These are phyloP conservation scores for Trissonchulus latispiculum DNA, from an alignment of 2,888 invertebrate genomes.

Conservation along the genomic window DNA sequence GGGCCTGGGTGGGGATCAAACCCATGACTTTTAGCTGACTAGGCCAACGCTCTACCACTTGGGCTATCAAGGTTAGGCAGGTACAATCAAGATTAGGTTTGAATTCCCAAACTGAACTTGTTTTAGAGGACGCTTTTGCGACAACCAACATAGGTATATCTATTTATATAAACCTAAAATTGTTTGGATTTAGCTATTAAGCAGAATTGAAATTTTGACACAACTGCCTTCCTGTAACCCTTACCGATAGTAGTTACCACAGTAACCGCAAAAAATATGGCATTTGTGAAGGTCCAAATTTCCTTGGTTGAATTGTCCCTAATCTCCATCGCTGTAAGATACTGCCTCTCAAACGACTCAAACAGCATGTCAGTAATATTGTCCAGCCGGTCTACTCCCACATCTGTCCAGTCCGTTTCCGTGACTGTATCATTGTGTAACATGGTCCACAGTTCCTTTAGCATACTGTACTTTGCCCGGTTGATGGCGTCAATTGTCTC, in stretches of 20 bases:
- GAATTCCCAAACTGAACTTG: too few species aligned
- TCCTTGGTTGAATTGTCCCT: conserved; percentile 35
- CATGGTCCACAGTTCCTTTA: conserved; percentile 31
- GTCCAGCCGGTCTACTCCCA: conserved; percentile 34
- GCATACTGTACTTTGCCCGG: conserved; percentile 34
- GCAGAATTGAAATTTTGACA: too few species aligned
- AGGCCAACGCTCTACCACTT: too few species aligned
- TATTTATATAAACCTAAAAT: too few species aligned
- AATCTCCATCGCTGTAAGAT: conserved; percentile 23
- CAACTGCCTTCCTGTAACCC: too few species aligned
- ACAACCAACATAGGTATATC: too few species aligned
- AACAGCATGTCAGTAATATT: conserved; percentile 42
- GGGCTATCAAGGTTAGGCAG: too few species aligned
- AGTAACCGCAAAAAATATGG: conserved; percentile 44
- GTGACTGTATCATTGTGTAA: neutral
- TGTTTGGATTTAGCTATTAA: too few species aligned
- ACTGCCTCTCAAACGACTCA: conserved; percentile 41
- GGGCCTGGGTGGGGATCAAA: too few species aligned
- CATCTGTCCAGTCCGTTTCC: conserved; percentile 28
- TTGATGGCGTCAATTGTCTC: conserved; percentile 34
- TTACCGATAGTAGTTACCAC: conserved; percentile 41
- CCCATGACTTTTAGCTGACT: too few species aligned
- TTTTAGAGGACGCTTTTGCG: too few species aligned
- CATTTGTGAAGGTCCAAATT: conserved; percentile 43
- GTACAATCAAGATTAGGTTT: too few species aligned